phyloP scores from a whole-genome alignment of 2,113 vertebrate species.

The Menidia beryllina region DNA sequence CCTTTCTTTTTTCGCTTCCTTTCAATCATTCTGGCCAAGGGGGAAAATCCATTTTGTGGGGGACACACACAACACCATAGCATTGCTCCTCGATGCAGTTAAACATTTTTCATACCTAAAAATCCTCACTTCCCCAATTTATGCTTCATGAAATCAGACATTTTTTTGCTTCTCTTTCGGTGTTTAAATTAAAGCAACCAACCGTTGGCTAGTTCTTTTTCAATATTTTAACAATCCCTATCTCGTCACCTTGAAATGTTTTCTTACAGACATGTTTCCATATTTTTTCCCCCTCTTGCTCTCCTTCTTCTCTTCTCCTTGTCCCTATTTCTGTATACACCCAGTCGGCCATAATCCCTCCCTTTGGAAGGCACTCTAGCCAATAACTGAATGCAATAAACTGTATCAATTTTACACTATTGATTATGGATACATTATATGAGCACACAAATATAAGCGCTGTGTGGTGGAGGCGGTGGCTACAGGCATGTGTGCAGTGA shows the following conservation, averaged over 20 bases:
- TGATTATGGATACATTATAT: constrained; percentile 68
- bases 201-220: constrained; percentile 25
- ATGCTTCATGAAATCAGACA: constrained; percentile 40
- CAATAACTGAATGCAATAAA: constrained; percentile 75
- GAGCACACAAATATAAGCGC: constrained; percentile 42
- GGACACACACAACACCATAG: constrained; percentile 47
- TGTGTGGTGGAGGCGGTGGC: constrained; percentile 36
- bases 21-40: constrained; percentile 55
- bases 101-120: constrained; percentile 60
- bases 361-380: constrained; percentile 60
- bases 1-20: constrained; percentile 61
- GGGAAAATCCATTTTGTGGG: constrained; percentile 70
- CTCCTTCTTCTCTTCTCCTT: constrained; percentile 51
- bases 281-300: constrained; percentile 69
- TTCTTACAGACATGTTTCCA: constrained; percentile 68
- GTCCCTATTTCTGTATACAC: constrained; percentile 76
- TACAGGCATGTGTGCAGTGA: constrained; percentile 38
- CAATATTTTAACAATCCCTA: constrained; percentile 31
- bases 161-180: constrained; percentile 40
- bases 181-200: constrained; percentile 33
- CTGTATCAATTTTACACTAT: constrained; percentile 69
- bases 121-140: constrained; percentile 43
- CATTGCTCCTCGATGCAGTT: constrained; percentile 46
- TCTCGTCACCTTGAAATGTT: constrained; percentile 55
- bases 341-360: constrained; percentile 79